Percentiles rank a stretch among this genome's conserved stretches.
Evolutionary conservation across 2,113 vertebrate genomes (phyloP).

Genomic region (Todiramphus chloris): DNA sequence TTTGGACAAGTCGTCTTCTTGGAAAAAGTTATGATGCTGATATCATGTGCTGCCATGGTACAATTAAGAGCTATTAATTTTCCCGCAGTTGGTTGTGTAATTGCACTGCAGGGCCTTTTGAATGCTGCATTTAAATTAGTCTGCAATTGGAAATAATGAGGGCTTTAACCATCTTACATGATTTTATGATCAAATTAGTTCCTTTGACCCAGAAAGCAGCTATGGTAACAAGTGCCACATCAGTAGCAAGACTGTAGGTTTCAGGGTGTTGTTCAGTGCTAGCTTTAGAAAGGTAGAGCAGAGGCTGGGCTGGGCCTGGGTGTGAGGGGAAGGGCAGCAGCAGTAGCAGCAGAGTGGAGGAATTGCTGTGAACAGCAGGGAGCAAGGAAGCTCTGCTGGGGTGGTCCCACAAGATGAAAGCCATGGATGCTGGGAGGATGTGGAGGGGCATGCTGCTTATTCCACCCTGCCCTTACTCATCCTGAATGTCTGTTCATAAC

Average conservation of each 20-base stretch:
- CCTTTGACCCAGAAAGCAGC: conserved; percentile 38
- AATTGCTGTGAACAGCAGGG: background rate
- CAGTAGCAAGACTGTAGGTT: background rate
- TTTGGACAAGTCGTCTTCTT: background rate
- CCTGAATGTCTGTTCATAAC: background rate
- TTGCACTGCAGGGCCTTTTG: background rate
- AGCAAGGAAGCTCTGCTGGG: background rate
- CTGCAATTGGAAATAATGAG: conserved; percentile 51
- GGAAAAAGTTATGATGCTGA: background rate
- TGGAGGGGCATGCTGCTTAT: background rate
- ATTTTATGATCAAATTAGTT: conserved; percentile 40
- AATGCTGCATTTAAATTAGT: conserved; percentile 44
- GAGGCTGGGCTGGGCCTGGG: no score
- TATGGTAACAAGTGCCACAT: background rate
- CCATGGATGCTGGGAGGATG: background rate
- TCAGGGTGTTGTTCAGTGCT: background rate
- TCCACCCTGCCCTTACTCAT: background rate
- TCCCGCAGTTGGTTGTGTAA: conserved; percentile 14
- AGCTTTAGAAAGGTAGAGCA: background rate
- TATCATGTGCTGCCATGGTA: background rate
- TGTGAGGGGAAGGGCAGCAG: background rate
- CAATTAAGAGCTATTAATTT: conserved; percentile 31
- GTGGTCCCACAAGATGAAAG: background rate
- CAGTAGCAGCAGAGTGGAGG: background rate
- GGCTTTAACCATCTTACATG: conserved; percentile 29